Evolutionary conservation across 2,888 invertebrate species (phyloP).

Genomic region (Drosophila ustulata): DNA sequence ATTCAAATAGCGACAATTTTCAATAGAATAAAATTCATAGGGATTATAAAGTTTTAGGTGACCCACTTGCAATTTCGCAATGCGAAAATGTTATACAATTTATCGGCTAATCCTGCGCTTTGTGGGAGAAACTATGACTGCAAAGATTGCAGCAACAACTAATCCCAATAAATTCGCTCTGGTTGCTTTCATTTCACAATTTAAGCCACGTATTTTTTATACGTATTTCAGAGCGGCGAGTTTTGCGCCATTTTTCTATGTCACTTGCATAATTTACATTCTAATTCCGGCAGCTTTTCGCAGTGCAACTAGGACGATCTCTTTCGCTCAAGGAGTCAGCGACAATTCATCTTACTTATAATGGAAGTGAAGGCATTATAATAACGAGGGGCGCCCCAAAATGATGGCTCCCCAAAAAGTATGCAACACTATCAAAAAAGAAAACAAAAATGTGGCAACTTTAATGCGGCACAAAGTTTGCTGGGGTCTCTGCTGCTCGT

Average conservation of each 20-base stretch:
- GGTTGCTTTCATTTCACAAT: slow-evolving; percentile 47
- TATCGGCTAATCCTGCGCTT: slow-evolving; percentile 34
- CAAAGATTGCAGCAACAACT: slow-evolving; percentile 29
- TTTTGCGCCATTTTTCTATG: slow-evolving; percentile 56
- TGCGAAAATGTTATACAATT: slow-evolving; percentile 17
- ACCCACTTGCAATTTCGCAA: slow-evolving; percentile 9
- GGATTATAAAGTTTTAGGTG: slow-evolving; percentile 4
- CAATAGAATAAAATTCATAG: not conserved
- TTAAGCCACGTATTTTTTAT: slow-evolving; percentile 48
- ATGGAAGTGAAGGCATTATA: slow-evolving; percentile 61
- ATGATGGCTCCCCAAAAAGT: slow-evolving; percentile 58
- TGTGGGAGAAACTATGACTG: slow-evolving; percentile 28
- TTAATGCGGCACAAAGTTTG: slow-evolving; percentile 54
- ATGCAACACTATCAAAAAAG: slow-evolving; percentile 71
- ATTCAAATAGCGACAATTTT: not conserved
- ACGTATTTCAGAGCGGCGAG: slow-evolving; percentile 11
- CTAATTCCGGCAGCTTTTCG: slow-evolving; percentile 66
- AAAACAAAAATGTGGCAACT: slow-evolving; percentile 49
- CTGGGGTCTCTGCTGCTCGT: slow-evolving; percentile 10
- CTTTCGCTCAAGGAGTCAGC: slow-evolving; percentile 24
- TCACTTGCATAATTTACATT: slow-evolving; percentile 75
- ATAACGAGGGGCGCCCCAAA: slow-evolving; percentile 56
- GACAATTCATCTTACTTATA: slow-evolving; percentile 78
- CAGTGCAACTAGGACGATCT: slow-evolving; percentile 16
- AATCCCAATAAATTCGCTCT: slow-evolving; percentile 46